phyloP scores from a whole-genome alignment of 1,140 invertebrate genomes.

The Bombus superbus region DNA sequence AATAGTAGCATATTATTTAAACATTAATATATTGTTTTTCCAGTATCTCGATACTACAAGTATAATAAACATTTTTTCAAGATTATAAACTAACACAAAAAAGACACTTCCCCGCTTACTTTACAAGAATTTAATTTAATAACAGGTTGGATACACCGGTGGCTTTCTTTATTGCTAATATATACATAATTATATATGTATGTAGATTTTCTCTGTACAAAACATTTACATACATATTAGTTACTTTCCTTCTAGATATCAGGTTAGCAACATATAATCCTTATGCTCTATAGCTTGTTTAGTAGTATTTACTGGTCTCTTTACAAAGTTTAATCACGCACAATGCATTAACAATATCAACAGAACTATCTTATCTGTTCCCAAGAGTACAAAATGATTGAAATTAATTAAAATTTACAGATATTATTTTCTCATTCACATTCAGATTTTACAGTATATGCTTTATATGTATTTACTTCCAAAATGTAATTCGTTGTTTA shows the following conservation, averaged over 20 bases:
- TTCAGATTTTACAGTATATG: no score
- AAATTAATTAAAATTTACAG: not conserved
- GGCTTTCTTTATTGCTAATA: no score
- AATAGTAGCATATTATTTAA: not conserved
- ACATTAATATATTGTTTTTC: not conserved
- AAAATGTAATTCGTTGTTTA: no score
- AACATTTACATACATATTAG: not conserved
- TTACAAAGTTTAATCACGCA: not conserved
- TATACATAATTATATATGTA: not conserved
- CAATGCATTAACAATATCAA: not conserved
- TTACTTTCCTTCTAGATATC: not conserved
- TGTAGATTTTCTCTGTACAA: not conserved
- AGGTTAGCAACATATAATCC: not conserved
- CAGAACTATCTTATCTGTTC: no score
- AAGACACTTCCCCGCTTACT: not conserved
- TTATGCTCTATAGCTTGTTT: not conserved
- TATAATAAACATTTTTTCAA: not conserved
- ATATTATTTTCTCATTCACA: not conserved
- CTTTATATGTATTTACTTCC: no score
- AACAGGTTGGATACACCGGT: not conserved
- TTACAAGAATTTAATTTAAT: not conserved
- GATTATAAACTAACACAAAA: not conserved
- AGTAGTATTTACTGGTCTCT: not conserved
- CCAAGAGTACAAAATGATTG: not conserved
- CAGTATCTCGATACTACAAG: not conserved